phyloP scores from a whole-genome alignment of 37 sponge, comb jelly and placozoan species.

The Cliona cf. orientalis region DNA sequence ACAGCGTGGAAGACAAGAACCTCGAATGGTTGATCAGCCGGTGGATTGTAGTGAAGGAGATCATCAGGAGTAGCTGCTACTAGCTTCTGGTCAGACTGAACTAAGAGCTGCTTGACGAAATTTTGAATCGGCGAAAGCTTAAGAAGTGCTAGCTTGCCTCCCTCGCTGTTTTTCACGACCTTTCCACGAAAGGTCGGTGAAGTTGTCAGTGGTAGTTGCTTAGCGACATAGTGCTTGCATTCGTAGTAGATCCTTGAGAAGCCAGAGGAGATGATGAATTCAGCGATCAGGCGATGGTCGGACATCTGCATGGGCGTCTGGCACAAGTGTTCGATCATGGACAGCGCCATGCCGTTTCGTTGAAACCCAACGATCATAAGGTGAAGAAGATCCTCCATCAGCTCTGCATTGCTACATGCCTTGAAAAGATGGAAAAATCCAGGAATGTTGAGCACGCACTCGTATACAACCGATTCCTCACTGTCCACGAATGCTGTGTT shows the following conservation, averaged over 20 bases:
- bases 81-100: conserved; percentile 56
- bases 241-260: conserved; percentile 46
- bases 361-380: conserved; percentile 54
- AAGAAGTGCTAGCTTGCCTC: conserved; percentile 34
- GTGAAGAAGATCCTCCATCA: conserved; percentile 56
- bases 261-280: conserved; percentile 54
- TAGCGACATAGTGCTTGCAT: conserved; percentile 18
- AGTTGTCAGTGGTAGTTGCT: conserved; percentile 69
- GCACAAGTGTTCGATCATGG: conserved; percentile 68
- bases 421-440: conserved; percentile 69
- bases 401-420: background rate
- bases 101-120: conserved; percentile 41
- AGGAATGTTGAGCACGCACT: conserved; percentile 21
- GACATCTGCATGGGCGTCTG: conserved; percentile 45
- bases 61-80: conserved; percentile 30
- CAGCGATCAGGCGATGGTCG: conserved; percentile 48
- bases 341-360: conserved; percentile 49
- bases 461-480: conserved; percentile 13
- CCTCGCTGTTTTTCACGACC: conserved; percentile 43
- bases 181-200: conserved; percentile 55
- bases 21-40: conserved; percentile 20
- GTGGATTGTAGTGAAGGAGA: conserved; percentile 32
- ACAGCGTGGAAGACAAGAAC: conserved; percentile 40
- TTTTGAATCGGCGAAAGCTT: conserved; percentile 34
- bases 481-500: conserved; percentile 34